Evolutionary conservation across 2,888 invertebrate genomes (phyloP).

Genomic region (Hirtodrosophila confusa): DNA sequence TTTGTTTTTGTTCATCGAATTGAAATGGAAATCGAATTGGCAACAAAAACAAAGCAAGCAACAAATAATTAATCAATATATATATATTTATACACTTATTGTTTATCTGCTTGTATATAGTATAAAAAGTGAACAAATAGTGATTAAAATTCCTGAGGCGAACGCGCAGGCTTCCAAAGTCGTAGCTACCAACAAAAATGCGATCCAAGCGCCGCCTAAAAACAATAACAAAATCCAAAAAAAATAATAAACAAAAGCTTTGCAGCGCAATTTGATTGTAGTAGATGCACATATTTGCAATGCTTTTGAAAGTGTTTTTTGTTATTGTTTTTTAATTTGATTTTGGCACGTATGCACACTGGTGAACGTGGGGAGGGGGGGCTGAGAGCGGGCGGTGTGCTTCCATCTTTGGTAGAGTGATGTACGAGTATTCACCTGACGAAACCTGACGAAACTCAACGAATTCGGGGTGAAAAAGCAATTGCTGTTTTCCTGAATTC

Average conservation of each 20-base stretch:
- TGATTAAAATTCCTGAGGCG: conserved; percentile 61
- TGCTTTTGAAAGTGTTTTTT: conserved; percentile 56
- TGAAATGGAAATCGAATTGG: conserved; percentile 66
- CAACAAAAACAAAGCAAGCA: conserved; percentile 24
- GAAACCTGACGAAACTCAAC: neutral
- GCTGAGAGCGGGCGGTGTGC: no score
- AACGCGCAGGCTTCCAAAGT: conserved; percentile 32
- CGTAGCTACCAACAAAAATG: conserved; percentile 26
- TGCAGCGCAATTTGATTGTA: conserved; percentile 35
- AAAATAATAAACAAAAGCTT: conserved; percentile 31
- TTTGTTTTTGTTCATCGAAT: conserved; percentile 42
- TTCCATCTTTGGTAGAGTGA: neutral
- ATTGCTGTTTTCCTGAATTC: no score
- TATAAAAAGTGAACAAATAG: neutral
- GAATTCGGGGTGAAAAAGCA: no score
- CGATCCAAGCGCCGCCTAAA: conserved; percentile 9
- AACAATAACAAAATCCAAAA: conserved; percentile 12
- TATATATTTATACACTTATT: no score
- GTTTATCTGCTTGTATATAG: neutral
- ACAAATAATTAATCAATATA: conserved; percentile 51
- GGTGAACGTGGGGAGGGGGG: neutral
- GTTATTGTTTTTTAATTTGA: conserved; percentile 18
- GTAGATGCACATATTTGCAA: conserved; percentile 44
- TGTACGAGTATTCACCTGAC: no score
- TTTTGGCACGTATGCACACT: conserved; percentile 32